Evolutionary conservation across 2,113 vertebrate genomes (phyloP), one percentile per base, ranked within the genome.

Genomic region (Garra rufa): DNA sequence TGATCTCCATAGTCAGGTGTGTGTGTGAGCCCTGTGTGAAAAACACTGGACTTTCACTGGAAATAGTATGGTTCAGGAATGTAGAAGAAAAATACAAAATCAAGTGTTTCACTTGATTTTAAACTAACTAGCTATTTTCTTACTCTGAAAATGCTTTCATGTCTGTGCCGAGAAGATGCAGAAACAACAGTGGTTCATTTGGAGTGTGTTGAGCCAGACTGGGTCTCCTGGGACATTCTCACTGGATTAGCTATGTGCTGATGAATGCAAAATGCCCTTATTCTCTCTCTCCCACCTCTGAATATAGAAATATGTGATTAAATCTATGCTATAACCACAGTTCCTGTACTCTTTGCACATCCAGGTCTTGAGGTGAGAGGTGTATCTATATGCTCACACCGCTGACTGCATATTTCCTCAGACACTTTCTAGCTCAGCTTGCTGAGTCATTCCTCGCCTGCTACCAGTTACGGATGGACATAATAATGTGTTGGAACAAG

Each of bases 401-500:
- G 41, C 3, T 24, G 52, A 76, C 8, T 21, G 71, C 11, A 57
- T 63, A 44, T 70, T 52, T 77, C n/a, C 10, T 75, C 17, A 21
- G 57, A 59, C 46, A 48, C 71, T 17, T 24, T 70, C 69, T 81
- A 76, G 30, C 76, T 73, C 28, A 85, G 24, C 61, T 67, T 81
- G 59, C 59, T 34, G 59, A 81, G 78, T 67, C 78, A 81, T 41
- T 81, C 43, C 59, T 48, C 10, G 41, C 26, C 57, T n/a, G 50
- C 30, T 50, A 43, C 30, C 21, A 8, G 69, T 76, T 83, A 85
- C 6, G 48, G 63, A 70, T 65, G 73, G 41, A 82, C 28, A 73
- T 85, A 63, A 71, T 63, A 87, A 83, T 59, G 61, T 67, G 48
- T 77, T 81, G 76, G 77, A 73, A 24, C 74, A 71, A 26, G 24